A percentile compares a stretch with the other conserved stretches of the same genome.
phyloP scores from a whole-genome alignment of 2,797 vertebrate species.

The Avahi laniger region DNA sequence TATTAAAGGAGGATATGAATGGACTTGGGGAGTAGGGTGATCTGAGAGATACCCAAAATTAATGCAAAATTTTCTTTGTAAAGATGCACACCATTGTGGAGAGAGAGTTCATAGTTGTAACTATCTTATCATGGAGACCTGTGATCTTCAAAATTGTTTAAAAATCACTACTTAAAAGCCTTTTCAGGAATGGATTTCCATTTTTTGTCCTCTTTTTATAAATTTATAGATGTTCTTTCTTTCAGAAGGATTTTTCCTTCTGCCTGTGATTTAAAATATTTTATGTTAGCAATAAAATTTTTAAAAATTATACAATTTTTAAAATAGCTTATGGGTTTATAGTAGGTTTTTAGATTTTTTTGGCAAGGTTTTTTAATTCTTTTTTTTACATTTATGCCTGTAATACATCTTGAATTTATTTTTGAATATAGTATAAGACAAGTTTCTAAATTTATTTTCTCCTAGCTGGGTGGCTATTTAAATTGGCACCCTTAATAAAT shows the following conservation, averaged over 20 bases:
- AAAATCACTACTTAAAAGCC: not conserved
- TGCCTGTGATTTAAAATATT: not conserved
- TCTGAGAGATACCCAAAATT: not conserved
- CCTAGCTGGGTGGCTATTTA: not conserved
- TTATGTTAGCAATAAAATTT: not conserved
- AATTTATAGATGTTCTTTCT: not conserved
- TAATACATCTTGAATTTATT: not conserved
- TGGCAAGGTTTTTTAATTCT: not conserved
- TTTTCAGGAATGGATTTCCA: not conserved
- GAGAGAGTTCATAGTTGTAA: not conserved
- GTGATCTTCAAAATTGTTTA: not conserved
- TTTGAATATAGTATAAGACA: not conserved
- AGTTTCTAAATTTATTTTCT: slow-evolving; percentile 25
- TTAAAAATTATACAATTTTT: not conserved
- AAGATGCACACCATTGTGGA: not conserved
- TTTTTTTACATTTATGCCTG: not conserved
- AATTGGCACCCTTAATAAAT: not conserved
- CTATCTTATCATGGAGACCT: not conserved
- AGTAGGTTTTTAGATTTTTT: slow-evolving; percentile 7
- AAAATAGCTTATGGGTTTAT: not conserved
- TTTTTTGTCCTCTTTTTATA: not conserved
- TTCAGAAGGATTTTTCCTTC: not conserved
- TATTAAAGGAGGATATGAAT: not conserved
- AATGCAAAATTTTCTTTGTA: not conserved
- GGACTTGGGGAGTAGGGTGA: not conserved